Evolutionary conservation across 2,888 invertebrate genomes (phyloP).

Genomic region (Brenthis ino): DNA sequence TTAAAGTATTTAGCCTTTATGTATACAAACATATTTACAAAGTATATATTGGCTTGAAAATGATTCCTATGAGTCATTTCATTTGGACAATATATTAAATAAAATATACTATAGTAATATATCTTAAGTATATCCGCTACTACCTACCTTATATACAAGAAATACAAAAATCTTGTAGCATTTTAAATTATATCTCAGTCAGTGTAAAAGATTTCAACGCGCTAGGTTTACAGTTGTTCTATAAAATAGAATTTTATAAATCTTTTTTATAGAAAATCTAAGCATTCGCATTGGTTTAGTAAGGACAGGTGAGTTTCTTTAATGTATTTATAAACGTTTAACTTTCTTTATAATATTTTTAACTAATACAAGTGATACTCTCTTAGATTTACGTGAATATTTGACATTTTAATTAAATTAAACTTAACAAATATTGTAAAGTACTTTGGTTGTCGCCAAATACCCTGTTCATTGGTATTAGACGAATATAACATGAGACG

Average conservation of each 20-base stretch:
- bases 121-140: slow-evolving; percentile 16
- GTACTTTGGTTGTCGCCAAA: too few species aligned
- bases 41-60: neutral
- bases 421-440: too few species aligned
- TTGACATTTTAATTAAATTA: too few species aligned
- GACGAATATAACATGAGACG: too few species aligned
- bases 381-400: too few species aligned
- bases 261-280: neutral
- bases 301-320: too few species aligned
- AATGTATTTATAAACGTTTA: too few species aligned
- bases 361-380: neutral
- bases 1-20: too few species aligned
- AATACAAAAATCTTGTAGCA: neutral
- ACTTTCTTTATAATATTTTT: neutral
- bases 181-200: neutral
- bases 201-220: slow-evolving; percentile 34
- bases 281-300: neutral
- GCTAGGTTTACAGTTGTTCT: neutral
- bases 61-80: neutral
- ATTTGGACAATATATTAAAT: neutral
- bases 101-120: neutral
- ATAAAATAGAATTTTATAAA: neutral
- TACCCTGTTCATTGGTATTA: too few species aligned
- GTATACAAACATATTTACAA: too few species aligned
- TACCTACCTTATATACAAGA: neutral